A percentile compares a stretch with the other conserved stretches of the same genome.
Evolutionary conservation across 2,797 vertebrate species (phyloP).

Genomic region (Bucorvus abyssinicus): DNA sequence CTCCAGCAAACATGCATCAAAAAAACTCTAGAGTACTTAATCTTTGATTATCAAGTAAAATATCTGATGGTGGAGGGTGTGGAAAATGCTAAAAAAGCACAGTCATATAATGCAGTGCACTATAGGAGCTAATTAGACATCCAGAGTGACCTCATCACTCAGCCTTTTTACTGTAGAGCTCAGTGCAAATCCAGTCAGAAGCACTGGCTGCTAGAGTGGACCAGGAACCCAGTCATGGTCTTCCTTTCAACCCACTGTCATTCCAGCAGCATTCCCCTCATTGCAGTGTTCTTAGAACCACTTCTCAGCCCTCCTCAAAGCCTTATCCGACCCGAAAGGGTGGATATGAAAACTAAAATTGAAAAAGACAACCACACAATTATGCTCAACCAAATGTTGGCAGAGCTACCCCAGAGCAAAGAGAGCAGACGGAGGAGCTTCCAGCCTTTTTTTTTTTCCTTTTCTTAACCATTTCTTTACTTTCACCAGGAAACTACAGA

Average conservation of each 20-base stretch:
- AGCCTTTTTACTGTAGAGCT: background rate
- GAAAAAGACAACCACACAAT: background rate
- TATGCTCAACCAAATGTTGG: background rate
- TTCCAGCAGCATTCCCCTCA: fast-evolving
- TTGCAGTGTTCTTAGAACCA: background rate
- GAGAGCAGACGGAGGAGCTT: background rate
- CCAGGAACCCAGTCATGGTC: background rate
- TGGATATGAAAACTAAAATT: background rate
- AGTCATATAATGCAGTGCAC: background rate
- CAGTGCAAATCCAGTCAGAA: background rate
- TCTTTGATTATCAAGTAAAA: background rate
- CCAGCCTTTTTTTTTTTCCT: background rate
- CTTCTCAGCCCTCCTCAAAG: background rate
- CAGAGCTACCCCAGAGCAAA: background rate
- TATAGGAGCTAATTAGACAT: background rate
- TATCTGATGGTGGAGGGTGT: too few relatives aligned
- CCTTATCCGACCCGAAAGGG: background rate
- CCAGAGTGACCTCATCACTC: background rate
- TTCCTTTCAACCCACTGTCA: background rate
- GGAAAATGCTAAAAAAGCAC: background rate
- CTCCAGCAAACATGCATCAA: background rate
- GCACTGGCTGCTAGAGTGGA: background rate
- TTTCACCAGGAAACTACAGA: background rate
- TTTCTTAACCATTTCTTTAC: background rate
- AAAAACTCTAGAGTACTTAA: background rate